Conservation (phyloP, 2,888 invertebrate genomes). For the Elysia crispata region DNA sequence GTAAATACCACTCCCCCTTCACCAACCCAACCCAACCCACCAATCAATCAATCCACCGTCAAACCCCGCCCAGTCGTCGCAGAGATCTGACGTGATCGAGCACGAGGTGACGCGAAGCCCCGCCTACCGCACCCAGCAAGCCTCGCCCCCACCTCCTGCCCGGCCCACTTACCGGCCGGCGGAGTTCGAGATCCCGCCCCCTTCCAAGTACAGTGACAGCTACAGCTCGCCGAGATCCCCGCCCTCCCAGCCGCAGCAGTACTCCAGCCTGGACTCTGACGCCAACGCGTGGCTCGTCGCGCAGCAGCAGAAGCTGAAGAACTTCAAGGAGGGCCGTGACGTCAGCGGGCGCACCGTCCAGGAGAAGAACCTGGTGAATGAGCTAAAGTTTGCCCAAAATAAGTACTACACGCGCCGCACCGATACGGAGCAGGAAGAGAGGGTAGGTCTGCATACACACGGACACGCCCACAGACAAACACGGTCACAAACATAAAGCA, state of each 20-base stretch:
- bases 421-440: constrained; percentile 78
- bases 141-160: too few species aligned
- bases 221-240: constrained; percentile 43
- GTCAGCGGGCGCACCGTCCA: constrained; percentile 61
- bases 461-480: too few species aligned
- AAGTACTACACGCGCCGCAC: constrained; percentile 81
- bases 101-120: constrained; percentile 41
- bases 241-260: constrained; percentile 58
- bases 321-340: constrained; percentile 63
- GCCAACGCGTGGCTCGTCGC: constrained; percentile 74
- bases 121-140: constrained; percentile 32
- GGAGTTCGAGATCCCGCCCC: constrained; percentile 50
- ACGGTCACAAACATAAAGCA: too few species aligned
- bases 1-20: background rate
- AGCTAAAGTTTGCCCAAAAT: constrained; percentile 76
- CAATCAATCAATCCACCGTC: too few species aligned
- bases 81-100: constrained; percentile 45
- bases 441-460: constrained; percentile 30
- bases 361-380: constrained; percentile 89
- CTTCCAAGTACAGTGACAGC: constrained; percentile 40
- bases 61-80: background rate
- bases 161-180: constrained; percentile 34
- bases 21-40: background rate
- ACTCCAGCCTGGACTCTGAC: constrained; percentile 61
- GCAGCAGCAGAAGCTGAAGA: constrained; percentile 73